Percentiles rank a stretch among this genome's conserved stretches.
phyloP scores from a whole-genome alignment of 2,113 vertebrate species.

The Austrofundulus limnaeus region DNA sequence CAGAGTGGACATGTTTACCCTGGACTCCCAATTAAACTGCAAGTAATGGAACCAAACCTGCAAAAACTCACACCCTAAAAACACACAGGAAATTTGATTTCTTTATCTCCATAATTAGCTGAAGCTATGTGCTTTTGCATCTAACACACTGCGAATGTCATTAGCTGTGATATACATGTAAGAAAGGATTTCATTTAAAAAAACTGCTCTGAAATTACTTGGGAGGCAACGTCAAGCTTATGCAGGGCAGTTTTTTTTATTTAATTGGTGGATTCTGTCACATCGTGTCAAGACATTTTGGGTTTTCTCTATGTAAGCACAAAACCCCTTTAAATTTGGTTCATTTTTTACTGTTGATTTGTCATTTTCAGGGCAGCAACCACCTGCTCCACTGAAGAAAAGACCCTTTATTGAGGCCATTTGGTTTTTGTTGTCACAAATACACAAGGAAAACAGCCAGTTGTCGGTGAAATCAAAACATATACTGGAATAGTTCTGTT shows the following conservation, averaged over 20 bases:
- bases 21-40: conserved; percentile 30
- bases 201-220: too few relatives aligned
- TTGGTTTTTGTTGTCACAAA: too few relatives aligned
- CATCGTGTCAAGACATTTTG: neutral
- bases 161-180: too few relatives aligned
- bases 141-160: too few relatives aligned
- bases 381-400: too few relatives aligned
- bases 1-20: conserved; percentile 47
- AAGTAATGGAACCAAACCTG: conserved; percentile 44
- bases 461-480: neutral
- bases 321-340: too few relatives aligned
- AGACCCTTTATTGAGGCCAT: too few relatives aligned
- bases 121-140: too few relatives aligned
- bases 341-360: neutral
- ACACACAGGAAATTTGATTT: neutral
- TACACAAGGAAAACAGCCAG: neutral
- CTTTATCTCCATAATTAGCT: neutral
- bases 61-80: conserved; percentile 30
- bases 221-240: too few relatives aligned
- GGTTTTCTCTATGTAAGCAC: neutral
- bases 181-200: too few relatives aligned
- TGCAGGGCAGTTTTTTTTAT: too few relatives aligned
- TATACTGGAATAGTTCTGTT: neutral
- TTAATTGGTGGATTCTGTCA: too few relatives aligned
- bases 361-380: neutral